phyloP scores from a whole-genome alignment of 2,797 vertebrate genomes.

The Xiphorhynchus erythropygius region DNA sequence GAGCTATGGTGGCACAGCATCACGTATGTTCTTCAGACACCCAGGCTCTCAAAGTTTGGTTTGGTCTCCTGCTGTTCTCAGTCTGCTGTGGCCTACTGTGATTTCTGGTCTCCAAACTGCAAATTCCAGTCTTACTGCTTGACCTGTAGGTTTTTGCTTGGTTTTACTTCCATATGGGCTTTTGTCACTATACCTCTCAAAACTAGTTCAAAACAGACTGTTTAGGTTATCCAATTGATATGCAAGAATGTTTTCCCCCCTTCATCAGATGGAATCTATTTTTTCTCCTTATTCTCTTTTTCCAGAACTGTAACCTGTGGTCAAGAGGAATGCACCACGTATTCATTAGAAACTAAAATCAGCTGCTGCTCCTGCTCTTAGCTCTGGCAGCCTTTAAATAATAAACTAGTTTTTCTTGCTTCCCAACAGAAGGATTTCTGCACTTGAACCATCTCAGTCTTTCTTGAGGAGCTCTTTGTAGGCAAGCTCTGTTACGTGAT shows the following conservation, averaged over 20 bases:
- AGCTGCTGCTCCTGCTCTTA: not conserved
- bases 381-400: not conserved
- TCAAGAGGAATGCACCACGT: not conserved
- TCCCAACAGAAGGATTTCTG: not conserved
- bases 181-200: not conserved
- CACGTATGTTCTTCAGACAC: not conserved
- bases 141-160: not conserved
- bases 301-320: not conserved
- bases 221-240: not conserved
- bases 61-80: not conserved
- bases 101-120: not conserved
- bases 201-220: not conserved
- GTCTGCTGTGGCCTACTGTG: not conserved
- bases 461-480: not conserved
- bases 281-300: not conserved
- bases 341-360: not conserved
- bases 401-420: not conserved
- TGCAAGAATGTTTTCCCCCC: not conserved
- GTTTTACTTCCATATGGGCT: not conserved
- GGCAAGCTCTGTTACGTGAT: not conserved
- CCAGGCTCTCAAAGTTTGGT: not conserved
- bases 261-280: not conserved
- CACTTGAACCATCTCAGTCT: not conserved
- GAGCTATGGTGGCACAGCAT: not conserved
- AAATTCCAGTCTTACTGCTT: not conserved